A percentile compares a stretch with the other conserved stretches of the same genome.
phyloP scores from a whole-genome alignment of 2,888 invertebrate species.

The Lathronympha strigana region DNA sequence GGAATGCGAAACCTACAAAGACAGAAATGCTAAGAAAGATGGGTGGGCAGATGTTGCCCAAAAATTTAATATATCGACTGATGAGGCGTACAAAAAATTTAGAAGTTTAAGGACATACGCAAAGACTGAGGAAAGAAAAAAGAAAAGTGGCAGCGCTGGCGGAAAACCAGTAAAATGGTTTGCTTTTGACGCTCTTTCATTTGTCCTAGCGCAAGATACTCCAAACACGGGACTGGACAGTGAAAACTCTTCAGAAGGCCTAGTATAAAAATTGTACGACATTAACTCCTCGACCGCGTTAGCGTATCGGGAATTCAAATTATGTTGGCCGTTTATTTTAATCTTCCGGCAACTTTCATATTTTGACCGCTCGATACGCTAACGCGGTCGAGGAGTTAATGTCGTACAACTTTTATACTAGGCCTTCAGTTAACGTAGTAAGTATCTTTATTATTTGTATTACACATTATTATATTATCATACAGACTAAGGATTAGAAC shows the following conservation, averaged over 20 bases:
- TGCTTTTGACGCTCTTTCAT: slow-evolving; percentile 47
- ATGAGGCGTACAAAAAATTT: slow-evolving; percentile 47
- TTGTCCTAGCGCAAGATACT: slow-evolving; percentile 46
- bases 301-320: too few relatives aligned
- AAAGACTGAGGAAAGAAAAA: slow-evolving; percentile 44
- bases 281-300: too few relatives aligned
- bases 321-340: too few relatives aligned
- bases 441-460: slow-evolving; percentile 26
- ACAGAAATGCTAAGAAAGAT: slow-evolving; percentile 43
- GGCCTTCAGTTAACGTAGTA: slow-evolving; percentile 17
- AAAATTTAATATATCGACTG: slow-evolving; percentile 29
- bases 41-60: slow-evolving; percentile 42
- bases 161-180: slow-evolving; percentile 45
- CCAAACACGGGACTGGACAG: slow-evolving; percentile 40
- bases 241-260: slow-evolving; percentile 11
- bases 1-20: slow-evolving; percentile 12
- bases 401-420: too few relatives aligned
- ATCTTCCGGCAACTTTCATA: too few relatives aligned
- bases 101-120: slow-evolving; percentile 45
- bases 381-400: too few relatives aligned
- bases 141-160: slow-evolving; percentile 45
- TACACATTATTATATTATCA: slow-evolving; percentile 13
- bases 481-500: slow-evolving; percentile 6
- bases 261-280: too few relatives aligned
- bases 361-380: too few relatives aligned